A percentile compares a stretch with the other conserved stretches of the same genome.
Evolutionary conservation across 1,140 invertebrate species (phyloP).

Genomic region (Anagrus nilaparvatae): DNA sequence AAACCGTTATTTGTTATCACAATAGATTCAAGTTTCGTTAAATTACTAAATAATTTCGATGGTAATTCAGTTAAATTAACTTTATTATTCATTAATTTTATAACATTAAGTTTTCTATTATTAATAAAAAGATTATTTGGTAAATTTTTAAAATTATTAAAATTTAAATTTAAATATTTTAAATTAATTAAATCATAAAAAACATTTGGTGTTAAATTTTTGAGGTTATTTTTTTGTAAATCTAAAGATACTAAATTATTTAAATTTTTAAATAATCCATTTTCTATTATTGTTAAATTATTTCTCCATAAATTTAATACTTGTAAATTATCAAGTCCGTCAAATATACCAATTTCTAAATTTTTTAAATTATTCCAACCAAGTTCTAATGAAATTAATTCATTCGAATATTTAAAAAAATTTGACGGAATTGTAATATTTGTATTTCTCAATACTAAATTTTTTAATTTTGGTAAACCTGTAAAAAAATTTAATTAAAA

Average conservation of each 20-base stretch:
- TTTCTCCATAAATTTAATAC: conserved; percentile 7
- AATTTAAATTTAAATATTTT: background rate
- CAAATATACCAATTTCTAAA: background rate
- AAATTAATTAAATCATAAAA: background rate
- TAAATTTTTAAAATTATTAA: background rate
- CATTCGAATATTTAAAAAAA: background rate
- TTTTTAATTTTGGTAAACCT: conserved; percentile 3
- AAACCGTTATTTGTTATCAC: background rate
- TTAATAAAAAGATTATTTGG: background rate
- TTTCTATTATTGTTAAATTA: conserved; percentile 40
- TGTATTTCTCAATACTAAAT: conserved; percentile 11
- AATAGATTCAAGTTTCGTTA: background rate
- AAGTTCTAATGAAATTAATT: conserved; percentile 1
- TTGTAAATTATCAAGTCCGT: background rate
- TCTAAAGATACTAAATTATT: background rate
- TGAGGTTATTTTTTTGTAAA: background rate
- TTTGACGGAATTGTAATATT: background rate
- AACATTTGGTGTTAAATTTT: background rate
- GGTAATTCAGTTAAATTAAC: background rate
- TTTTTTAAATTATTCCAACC: background rate
- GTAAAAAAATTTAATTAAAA: background rate
- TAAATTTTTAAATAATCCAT: conserved; percentile 43
- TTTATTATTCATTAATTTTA: background rate
- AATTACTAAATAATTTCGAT: background rate
- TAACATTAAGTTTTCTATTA: background rate